Percentiles rank a stretch among this genome's conserved stretches.
These are phyloP conservation scores for Spilosoma lubricipeda DNA, from an alignment of 2,888 invertebrate species.

Conservation along the genomic window DNA sequence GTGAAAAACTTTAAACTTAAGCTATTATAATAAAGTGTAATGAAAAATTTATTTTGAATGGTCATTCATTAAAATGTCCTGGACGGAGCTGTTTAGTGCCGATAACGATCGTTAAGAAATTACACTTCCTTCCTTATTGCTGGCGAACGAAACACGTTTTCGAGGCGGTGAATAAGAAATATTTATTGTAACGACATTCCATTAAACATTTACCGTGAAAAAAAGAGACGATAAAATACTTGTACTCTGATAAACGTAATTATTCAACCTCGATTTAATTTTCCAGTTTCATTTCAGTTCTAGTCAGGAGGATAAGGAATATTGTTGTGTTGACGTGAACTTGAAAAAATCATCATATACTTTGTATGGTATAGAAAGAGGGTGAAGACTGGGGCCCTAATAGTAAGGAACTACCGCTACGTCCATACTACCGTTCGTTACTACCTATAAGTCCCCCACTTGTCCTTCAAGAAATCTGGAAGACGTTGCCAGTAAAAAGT, in stretches of 20 bases:
- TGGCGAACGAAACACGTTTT: slow-evolving; percentile 54
- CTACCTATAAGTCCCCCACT: too few species aligned
- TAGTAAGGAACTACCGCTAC: too few species aligned
- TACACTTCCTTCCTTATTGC: slow-evolving; percentile 68
- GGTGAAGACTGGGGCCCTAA: too few species aligned
- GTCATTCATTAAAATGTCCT: slow-evolving; percentile 59
- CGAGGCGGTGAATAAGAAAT: slow-evolving; percentile 31
- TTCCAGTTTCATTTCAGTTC: background rate
- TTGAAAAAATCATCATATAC: too few species aligned
- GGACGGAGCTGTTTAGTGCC: slow-evolving; percentile 48
- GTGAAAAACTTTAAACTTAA: slow-evolving; percentile 36
- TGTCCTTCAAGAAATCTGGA: too few species aligned
- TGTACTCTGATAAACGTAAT: background rate
- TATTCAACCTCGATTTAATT: background rate
- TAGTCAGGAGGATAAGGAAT: background rate
- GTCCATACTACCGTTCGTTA: too few species aligned
- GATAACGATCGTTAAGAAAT: slow-evolving; percentile 63
- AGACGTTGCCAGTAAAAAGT: too few species aligned
- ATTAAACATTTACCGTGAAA: slow-evolving; percentile 31
- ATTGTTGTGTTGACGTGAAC: too few species aligned
- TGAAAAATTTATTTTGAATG: slow-evolving; percentile 56
- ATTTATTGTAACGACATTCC: slow-evolving; percentile 40
- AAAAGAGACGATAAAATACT: slow-evolving; percentile 18
- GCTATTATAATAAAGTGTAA: slow-evolving; percentile 30
- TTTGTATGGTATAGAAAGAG: background rate